A percentile compares a stretch with the other conserved stretches of the same genome.
Conservation (phyloP, 2,888 invertebrate species). For the Hetaerina titia region DNA sequence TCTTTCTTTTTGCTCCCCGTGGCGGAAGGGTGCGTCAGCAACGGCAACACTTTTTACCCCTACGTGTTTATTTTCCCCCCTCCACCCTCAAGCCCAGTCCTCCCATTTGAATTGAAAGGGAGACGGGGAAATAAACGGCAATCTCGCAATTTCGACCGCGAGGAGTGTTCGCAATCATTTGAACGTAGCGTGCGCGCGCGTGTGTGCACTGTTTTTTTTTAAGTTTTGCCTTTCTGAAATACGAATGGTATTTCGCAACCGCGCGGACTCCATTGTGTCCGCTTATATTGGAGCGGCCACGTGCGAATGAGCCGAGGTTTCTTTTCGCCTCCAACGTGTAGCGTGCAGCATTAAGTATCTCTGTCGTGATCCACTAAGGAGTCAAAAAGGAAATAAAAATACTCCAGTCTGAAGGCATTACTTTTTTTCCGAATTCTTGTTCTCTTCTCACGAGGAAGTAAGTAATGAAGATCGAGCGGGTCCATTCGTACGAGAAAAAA, state of each 20-base stretch:
- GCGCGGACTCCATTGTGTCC: background rate
- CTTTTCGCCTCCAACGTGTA: background rate
- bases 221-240: background rate
- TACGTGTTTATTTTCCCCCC: background rate
- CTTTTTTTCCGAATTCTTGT: background rate
- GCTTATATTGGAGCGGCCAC: background rate
- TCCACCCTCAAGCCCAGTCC: background rate
- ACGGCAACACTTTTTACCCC: background rate
- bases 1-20: background rate
- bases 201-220: background rate
- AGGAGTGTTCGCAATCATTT: background rate
- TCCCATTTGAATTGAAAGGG: conserved; percentile 47
- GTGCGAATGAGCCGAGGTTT: background rate
- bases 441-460: background rate
- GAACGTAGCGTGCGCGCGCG: background rate
- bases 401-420: background rate
- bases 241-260: background rate
- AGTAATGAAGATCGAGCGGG: background rate
- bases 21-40: background rate
- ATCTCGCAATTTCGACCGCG: conserved; percentile 43
- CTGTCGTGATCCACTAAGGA: background rate
- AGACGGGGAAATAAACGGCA: conserved; percentile 50
- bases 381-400: background rate
- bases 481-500: background rate
- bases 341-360: background rate